A percentile compares a stretch with the other conserved stretches of the same genome.
Conservation (phyloP, 1,140 invertebrate genomes). For the Drosophila azteca region DNA sequence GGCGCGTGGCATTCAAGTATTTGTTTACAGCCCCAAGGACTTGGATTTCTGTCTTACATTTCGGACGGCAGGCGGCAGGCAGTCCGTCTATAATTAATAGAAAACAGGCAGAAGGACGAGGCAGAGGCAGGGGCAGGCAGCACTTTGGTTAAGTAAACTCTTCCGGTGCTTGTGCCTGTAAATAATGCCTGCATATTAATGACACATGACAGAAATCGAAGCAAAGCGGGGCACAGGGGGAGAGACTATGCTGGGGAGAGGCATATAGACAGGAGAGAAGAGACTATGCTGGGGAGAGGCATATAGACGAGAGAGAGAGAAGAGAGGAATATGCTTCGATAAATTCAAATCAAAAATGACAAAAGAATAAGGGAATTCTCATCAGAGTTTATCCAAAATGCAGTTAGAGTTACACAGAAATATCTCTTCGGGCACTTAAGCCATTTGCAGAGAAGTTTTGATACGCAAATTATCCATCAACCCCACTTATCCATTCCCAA, state of each 20-base stretch:
- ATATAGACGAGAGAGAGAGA: not conserved
- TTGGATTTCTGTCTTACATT: constrained; percentile 41
- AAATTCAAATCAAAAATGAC: constrained; percentile 61
- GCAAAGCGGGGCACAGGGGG: constrained; percentile 3
- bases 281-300: not conserved
- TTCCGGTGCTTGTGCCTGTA: constrained; percentile 17
- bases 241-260: not conserved
- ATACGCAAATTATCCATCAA: not conserved
- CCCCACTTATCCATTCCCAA: not conserved
- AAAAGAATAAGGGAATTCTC: not conserved
- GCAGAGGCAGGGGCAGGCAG: constrained; percentile 23
- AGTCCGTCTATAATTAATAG: constrained; percentile 43
- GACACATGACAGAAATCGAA: constrained; percentile 21
- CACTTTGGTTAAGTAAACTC: constrained; percentile 31
- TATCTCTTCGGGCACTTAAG: too few species aligned
- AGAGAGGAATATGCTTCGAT: constrained; percentile 48
- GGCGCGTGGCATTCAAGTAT: constrained; percentile 63
- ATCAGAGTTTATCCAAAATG: too few species aligned
- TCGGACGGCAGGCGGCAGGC: constrained; percentile 8
- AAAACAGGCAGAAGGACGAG: constrained; percentile 1
- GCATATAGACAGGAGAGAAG: too few species aligned
- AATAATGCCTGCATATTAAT: constrained; percentile 69
- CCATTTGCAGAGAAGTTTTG: too few species aligned
- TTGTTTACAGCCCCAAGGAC: constrained; percentile 53
- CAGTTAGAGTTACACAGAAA: too few species aligned